These are phyloP conservation scores for Pimephales promelas DNA, from an alignment of 2,113 vertebrate genomes.

Conservation along the genomic window DNA sequence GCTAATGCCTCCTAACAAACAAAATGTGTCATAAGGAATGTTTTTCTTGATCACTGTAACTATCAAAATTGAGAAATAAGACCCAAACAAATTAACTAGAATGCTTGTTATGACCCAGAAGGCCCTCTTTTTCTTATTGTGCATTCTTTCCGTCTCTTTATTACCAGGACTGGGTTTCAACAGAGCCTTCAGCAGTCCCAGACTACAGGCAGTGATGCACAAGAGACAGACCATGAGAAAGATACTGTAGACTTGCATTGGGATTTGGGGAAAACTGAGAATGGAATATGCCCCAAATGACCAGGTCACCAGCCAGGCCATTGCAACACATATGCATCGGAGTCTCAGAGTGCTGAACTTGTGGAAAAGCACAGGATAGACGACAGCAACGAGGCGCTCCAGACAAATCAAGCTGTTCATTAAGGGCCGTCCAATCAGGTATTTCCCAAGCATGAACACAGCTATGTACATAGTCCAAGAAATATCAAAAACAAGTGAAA, in stretches of 20 bases:
- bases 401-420: constrained; percentile 43
- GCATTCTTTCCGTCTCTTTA: not conserved
- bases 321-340: not conserved
- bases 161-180: constrained; percentile 8
- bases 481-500: not conserved
- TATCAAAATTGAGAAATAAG: not conserved
- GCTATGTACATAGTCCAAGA: not conserved
- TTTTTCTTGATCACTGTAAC: not conserved
- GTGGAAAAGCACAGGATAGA: constrained; percentile 21
- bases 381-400: constrained; percentile 31
- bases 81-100: constrained; percentile 5
- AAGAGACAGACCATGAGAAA: not conserved
- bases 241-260: not conserved
- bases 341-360: constrained; percentile 12
- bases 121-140: constrained; percentile 20
- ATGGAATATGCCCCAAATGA: not conserved
- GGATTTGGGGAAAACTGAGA: not conserved
- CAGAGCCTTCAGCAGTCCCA: constrained; percentile 22
- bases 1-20: constrained; percentile 2
- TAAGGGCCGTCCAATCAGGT: not conserved
- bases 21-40: not conserved
- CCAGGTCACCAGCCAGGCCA: constrained; percentile 25
- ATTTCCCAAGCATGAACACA: not conserved
- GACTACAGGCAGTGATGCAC: constrained; percentile 9
- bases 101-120: constrained; percentile 26